A percentile compares a stretch with the other conserved stretches of the same genome.
Conservation (phyloP, 2,797 vertebrate genomes). For the Carapus acus region DNA sequence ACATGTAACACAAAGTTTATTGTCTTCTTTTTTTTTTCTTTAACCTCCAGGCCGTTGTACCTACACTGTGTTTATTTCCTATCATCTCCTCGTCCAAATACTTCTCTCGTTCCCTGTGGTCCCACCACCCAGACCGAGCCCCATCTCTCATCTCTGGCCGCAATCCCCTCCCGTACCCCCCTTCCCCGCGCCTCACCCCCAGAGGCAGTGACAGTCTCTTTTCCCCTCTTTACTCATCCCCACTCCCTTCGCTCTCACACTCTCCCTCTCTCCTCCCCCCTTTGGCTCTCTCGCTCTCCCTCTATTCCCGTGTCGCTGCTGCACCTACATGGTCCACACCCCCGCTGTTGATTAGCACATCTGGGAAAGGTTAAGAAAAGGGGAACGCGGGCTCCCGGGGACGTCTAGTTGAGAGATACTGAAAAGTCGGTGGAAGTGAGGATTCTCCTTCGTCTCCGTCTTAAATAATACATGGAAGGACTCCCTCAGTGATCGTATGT, state of each 20-base stretch:
- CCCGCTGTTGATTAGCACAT: conserved; percentile 52
- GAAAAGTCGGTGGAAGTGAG: conserved; percentile 1
- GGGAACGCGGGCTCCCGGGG: conserved; percentile 36
- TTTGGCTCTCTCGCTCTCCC: conserved; percentile 12
- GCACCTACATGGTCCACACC: conserved; percentile 49
- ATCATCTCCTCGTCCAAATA: conserved; percentile 59
- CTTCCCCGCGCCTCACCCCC: conserved; percentile 38
- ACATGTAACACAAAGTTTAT: conserved; percentile 40
- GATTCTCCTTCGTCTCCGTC: conserved; percentile 9
- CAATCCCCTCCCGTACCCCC: too few species aligned
- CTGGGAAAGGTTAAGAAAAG: conserved; percentile 59
- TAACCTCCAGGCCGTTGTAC: conserved; percentile 51
- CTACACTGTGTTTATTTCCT: conserved; percentile 65
- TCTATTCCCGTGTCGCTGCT: conserved; percentile 32
- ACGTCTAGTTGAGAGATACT: conserved; percentile 28
- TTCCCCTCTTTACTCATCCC: conserved; percentile 19
- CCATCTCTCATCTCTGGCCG: conserved; percentile 40
- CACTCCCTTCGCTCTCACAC: conserved; percentile 22
- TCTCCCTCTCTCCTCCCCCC: conserved; percentile 14
- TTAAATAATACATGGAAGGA: conserved; percentile 4
- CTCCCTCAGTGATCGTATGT: conserved; percentile 4
- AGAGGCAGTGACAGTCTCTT: conserved; percentile 40
- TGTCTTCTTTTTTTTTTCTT: conserved; percentile 45
- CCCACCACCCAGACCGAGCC: conserved; percentile 60
- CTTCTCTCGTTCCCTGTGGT: conserved; percentile 59